phyloP scores from a whole-genome alignment of 2,113 vertebrate genomes.

The Thryonomys swinderianus region DNA sequence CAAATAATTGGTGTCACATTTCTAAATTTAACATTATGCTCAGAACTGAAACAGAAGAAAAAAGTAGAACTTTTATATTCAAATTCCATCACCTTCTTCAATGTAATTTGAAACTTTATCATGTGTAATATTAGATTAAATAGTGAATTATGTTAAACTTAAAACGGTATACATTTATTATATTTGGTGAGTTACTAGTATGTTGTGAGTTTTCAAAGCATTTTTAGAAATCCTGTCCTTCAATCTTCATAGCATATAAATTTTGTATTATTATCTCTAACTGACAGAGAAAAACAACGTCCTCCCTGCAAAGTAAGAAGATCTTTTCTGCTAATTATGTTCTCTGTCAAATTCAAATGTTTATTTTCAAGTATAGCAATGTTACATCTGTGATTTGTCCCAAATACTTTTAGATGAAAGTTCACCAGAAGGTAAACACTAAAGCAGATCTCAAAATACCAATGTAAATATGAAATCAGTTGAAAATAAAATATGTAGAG shows the following conservation, averaged over 20 bases:
- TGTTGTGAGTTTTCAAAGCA: background rate
- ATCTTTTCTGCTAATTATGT: background rate
- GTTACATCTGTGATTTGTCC: slow-evolving; percentile 52
- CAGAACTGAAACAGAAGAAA: background rate
- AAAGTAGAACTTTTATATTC: background rate
- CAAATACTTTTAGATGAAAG: background rate
- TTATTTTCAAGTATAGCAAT: background rate
- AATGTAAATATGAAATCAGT: slow-evolving; percentile 75
- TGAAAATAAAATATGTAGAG: slow-evolving; percentile 61
- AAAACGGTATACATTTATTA: background rate
- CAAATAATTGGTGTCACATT: background rate
- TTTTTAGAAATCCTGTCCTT: background rate
- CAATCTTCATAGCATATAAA: background rate
- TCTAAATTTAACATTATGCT: background rate
- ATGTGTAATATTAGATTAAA: background rate
- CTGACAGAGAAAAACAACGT: slow-evolving; percentile 40
- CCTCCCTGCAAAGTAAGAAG: background rate
- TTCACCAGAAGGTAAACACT: slow-evolving; percentile 49
- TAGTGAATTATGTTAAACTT: background rate
- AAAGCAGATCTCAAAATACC: slow-evolving; percentile 72
- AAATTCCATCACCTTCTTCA: background rate
- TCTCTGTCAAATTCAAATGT: background rate
- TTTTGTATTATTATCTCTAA: background rate
- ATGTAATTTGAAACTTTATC: background rate
- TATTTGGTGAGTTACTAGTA: background rate